A percentile compares a stretch with the other conserved stretches of the same genome.
Conservation (phyloP, 2,888 invertebrate genomes). For the Nycteola revayana region DNA sequence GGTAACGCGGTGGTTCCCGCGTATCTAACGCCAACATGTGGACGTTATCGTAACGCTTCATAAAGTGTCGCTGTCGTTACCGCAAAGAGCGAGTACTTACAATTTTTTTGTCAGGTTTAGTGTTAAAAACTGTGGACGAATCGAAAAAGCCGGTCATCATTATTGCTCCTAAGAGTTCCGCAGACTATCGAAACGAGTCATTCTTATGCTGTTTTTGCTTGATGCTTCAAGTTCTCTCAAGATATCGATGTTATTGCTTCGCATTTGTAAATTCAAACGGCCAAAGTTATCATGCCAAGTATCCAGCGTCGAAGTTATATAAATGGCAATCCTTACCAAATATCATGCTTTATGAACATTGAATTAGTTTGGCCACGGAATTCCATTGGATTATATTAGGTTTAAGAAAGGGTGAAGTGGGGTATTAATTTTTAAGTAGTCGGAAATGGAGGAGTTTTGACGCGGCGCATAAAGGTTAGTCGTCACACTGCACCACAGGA, state of each 20-base stretch:
- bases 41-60: conserved; percentile 28
- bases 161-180: conserved; percentile 19
- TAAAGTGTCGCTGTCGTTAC: conserved; percentile 30
- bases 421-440: conserved; percentile 17
- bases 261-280: conserved; percentile 33
- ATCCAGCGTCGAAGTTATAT: conserved; percentile 36
- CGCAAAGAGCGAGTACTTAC: conserved; percentile 32
- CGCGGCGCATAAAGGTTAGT: conserved; percentile 8
- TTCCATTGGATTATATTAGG: conserved; percentile 6
- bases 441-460: conserved; percentile 7
- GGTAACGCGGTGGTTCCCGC: conserved; percentile 55
- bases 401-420: conserved; percentile 5
- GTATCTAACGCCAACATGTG: conserved; percentile 46
- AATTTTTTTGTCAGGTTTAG: conserved; percentile 35
- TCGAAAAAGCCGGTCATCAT: conserved; percentile 21
- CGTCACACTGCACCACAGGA: conserved; percentile 12
- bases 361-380: conserved; percentile 14
- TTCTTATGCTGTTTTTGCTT: conserved; percentile 36
- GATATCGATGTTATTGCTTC: conserved; percentile 42
- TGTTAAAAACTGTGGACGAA: conserved; percentile 33
- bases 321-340: conserved; percentile 44
- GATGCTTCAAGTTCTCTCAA: conserved; percentile 17
- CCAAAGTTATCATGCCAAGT: conserved; percentile 30
- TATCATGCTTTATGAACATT: conserved; percentile 35
- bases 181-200: conserved; percentile 23